phyloP scores from a whole-genome alignment of 2,888 invertebrate genomes.

The Carterocephalus palaemon region DNA sequence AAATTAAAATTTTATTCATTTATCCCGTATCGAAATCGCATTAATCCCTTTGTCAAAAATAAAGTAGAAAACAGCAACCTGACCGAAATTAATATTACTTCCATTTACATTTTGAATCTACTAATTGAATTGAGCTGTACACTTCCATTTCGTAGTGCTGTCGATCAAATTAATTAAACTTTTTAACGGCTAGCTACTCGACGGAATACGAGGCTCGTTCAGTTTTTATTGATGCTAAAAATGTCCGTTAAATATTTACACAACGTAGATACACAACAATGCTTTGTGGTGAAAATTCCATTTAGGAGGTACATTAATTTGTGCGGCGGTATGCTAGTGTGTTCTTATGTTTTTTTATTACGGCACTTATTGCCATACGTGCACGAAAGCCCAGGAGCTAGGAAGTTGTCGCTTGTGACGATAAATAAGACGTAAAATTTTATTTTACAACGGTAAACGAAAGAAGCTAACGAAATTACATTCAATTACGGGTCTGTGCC shows the following conservation, averaged over 20 bases:
- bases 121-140: constrained; percentile 57
- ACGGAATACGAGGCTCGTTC: constrained; percentile 39
- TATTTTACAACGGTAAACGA: constrained; percentile 75
- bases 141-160: constrained; percentile 46
- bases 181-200: constrained; percentile 40
- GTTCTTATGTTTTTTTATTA: constrained; percentile 52
- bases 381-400: constrained; percentile 34
- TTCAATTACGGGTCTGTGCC: constrained; percentile 70
- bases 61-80: neutral
- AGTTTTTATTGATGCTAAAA: constrained; percentile 55
- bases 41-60: constrained; percentile 3
- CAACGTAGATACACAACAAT: constrained; percentile 24
- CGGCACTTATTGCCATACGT: constrained; percentile 42
- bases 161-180: constrained; percentile 55
- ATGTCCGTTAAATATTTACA: constrained; percentile 33
- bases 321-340: constrained; percentile 43
- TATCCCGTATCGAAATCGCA: neutral
- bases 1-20: neutral
- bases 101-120: constrained; percentile 32
- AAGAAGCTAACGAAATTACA: constrained; percentile 77
- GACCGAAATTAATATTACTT: constrained; percentile 17
- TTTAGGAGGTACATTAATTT: constrained; percentile 40
- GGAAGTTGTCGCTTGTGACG: constrained; percentile 66
- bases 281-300: constrained; percentile 15
- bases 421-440: constrained; percentile 77